Evolutionary conservation across 2,888 invertebrate species (phyloP), one percentile per base, ranked within the genome.

Genomic region (Tromatobia lineatoria): DNA sequence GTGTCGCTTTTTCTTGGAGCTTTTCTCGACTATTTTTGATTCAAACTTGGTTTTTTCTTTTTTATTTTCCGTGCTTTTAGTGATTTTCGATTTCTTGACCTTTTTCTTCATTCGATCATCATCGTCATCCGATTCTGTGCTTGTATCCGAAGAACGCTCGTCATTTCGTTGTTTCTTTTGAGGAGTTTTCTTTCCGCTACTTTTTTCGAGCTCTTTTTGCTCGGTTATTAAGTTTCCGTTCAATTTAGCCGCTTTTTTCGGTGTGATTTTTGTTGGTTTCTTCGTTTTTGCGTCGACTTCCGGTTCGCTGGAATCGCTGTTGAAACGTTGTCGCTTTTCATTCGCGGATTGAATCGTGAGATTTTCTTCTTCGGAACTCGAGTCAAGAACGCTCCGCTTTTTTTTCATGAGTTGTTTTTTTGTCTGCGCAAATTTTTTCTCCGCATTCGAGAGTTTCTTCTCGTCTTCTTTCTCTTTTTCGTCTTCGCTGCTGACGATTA

Each of bases 331-430:
- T 23, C 15, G n/a, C 18, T 61, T 50, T n/a, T 42, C 15, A 52
- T 23, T 8, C 20, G 25, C 34, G 1, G 42, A 64, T 64, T 42
- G 7, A 20, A 18, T n/a, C 15, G 3, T 4, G 1, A 3, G 10
- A 10, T 34, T 15, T 20, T 66, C 66, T 3, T 42, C 45, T 15
- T 73, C 50, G 29, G 8, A 15, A 42, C 25, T 57, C 42, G 71
- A 71, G 20, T 57, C 45, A 3, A 45, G 45, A 3, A n/a, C 8
- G n/a, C 45, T 71, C 52, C 61, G 38, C 29, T 61, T 80, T 11
- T 52, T 45, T 42, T 15, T 75, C 45, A 52, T 25, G 11, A n/a
- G 20, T 29, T n/a, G 57, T 52, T n/a, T 18, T 50, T 18, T n/a
- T 23, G 7, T 20, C 23, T 67, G 18, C 45, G 15, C 15, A 20